phyloP scores from a whole-genome alignment of 2,113 vertebrate genomes.

The Pterophyllum scalare region DNA sequence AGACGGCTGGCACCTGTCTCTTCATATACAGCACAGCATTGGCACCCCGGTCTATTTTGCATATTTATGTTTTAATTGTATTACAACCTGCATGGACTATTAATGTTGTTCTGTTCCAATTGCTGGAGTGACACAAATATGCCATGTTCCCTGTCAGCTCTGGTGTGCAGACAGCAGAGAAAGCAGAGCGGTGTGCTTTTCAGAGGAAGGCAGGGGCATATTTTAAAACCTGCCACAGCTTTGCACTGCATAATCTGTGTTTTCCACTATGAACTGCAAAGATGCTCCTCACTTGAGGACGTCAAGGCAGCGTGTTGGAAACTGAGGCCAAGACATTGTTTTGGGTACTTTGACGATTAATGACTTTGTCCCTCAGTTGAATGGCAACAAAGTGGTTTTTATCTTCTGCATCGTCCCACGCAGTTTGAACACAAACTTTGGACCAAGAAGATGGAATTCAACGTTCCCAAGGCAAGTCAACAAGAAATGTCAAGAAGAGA shows the following conservation, averaged over 20 bases:
- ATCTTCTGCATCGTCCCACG: constrained; percentile 71
- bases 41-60: constrained; percentile 56
- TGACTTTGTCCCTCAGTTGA: constrained; percentile 51
- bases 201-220: not conserved
- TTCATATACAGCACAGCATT: constrained; percentile 44
- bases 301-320: not conserved
- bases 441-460: constrained; percentile 66
- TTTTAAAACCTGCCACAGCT: not conserved
- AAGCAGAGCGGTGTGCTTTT: not conserved
- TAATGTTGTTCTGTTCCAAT: constrained; percentile 80
- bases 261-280: not conserved
- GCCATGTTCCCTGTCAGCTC: constrained; percentile 53
- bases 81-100: constrained; percentile 72
- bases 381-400: constrained; percentile 69
- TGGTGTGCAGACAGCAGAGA: not conserved
- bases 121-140: constrained; percentile 73
- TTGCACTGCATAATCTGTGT: not conserved
- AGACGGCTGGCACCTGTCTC: constrained; percentile 82
- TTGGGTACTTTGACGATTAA: constrained; percentile 52
- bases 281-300: not conserved
- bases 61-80: constrained; percentile 76
- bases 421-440: constrained; percentile 64
- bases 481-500: constrained; percentile 82
- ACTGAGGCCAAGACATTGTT: not conserved
- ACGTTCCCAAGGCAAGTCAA: constrained; percentile 74